phyloP scores from a whole-genome alignment of 2,797 vertebrate genomes.

The Ptychadena robeensis region DNA sequence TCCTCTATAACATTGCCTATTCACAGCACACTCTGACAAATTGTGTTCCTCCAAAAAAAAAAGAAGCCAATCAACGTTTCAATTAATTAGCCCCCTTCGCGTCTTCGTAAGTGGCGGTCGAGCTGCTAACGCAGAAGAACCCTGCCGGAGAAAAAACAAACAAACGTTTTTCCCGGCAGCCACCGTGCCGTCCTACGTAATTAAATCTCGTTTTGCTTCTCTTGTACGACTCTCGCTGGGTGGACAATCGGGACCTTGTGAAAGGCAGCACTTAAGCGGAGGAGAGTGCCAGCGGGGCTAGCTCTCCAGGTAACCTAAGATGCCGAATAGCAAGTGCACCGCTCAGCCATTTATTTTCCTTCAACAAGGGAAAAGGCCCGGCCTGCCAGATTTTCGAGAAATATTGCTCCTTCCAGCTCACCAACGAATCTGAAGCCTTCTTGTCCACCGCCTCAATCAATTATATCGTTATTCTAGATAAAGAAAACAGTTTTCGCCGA shows the following conservation, averaged over 20 bases:
- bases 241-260: conserved; percentile 79
- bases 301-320: conserved; percentile 73
- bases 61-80: conserved; percentile 30
- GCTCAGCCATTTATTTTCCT: conserved; percentile 63
- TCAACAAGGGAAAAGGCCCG: conserved; percentile 48
- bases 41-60: conserved; percentile 1
- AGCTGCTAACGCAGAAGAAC: conserved; percentile 76
- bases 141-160: conserved; percentile 81
- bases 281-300: conserved; percentile 73
- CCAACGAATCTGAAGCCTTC: conserved; percentile 70
- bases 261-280: conserved; percentile 72
- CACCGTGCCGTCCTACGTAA: conserved; percentile 79
- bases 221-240: conserved; percentile 65
- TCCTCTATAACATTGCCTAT: neutral
- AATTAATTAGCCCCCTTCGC: conserved; percentile 73
- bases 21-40: conserved; percentile 11
- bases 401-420: conserved; percentile 66
- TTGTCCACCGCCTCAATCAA: conserved; percentile 68
- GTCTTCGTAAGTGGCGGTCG: conserved; percentile 67
- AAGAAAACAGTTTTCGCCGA: conserved; percentile 70
- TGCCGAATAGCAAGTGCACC: conserved; percentile 71
- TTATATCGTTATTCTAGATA: conserved; percentile 69
- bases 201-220: conserved; percentile 82
- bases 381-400: conserved; percentile 63
- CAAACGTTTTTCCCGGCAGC: conserved; percentile 79